Evolutionary conservation across 2,888 invertebrate genomes (phyloP).

Genomic region (Heliconius hortense): DNA sequence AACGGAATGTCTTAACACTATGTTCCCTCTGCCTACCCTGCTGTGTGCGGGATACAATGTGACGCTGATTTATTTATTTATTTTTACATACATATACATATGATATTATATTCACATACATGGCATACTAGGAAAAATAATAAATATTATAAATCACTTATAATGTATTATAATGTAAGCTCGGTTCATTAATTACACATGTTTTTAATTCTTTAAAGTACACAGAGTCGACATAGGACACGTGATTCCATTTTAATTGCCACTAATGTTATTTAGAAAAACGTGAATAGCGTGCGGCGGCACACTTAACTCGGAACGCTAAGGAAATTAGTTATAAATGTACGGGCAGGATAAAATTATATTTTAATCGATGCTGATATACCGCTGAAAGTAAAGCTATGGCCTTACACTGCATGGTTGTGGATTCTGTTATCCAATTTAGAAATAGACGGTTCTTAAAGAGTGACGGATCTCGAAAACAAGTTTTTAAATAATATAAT

Average conservation of each 20-base stretch:
- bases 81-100: no score
- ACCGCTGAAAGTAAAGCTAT: neutral
- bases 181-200: neutral
- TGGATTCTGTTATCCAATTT: no score
- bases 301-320: conserved; percentile 9
- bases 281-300: conserved; percentile 29
- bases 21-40: no score
- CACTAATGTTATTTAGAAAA: conserved; percentile 21
- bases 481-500: no score
- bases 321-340: neutral
- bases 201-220: neutral
- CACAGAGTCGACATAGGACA: conserved; percentile 4
- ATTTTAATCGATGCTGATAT: neutral
- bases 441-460: no score
- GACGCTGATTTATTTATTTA: no score
- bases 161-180: neutral
- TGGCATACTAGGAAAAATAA: neutral
- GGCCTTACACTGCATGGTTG: no score
- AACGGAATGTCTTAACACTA: no score
- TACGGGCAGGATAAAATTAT: neutral
- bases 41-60: no score
- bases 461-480: no score
- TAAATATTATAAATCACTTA: neutral
- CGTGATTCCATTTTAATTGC: conserved; percentile 35
- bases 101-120: neutral